These are phyloP conservation scores for Galerucella calmariensis DNA, from an alignment of 2,888 invertebrate species.

Conservation along the genomic window DNA sequence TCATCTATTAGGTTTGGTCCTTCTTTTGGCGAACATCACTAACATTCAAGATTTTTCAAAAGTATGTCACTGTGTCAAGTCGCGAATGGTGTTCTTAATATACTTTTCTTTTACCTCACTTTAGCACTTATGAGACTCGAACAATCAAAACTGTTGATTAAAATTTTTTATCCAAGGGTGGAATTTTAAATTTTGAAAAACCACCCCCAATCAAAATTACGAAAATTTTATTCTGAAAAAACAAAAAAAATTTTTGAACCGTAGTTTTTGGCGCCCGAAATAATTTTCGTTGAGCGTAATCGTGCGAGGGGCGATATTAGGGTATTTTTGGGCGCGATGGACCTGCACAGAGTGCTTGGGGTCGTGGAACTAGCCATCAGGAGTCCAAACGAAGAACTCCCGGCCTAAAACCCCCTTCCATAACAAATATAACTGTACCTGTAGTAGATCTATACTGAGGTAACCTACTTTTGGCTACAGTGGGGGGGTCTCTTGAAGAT, in stretches of 20 bases:
- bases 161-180: neutral
- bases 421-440: conserved; percentile 62
- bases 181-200: conserved; percentile 1
- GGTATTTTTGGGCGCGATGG: conserved; percentile 34
- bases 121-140: neutral
- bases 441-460: conserved; percentile 63
- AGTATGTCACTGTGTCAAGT: conserved; percentile 59
- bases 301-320: conserved; percentile 18
- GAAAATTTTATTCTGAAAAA: no score
- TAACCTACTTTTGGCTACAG: conserved; percentile 62
- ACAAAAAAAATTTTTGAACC: no score
- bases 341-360: conserved; percentile 56
- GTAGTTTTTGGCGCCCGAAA: neutral
- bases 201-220: neutral
- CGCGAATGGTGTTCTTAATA: conserved; percentile 3
- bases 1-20: conserved; percentile 56
- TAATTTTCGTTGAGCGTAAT: neutral
- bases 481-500: conserved; percentile 59
- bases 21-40: conserved; percentile 56
- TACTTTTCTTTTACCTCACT: conserved; percentile 31
- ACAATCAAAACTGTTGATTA: neutral
- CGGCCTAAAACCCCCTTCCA: conserved; percentile 51
- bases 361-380: conserved; percentile 61
- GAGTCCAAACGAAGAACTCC: conserved; percentile 58
- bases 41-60: conserved; percentile 41